phyloP scores from a whole-genome alignment of 2,113 vertebrate genomes.

The Sus scrofa region T2T-Sscrofa CM000829.6:22051501-22052000 shows the following conservation, averaged over 20 bases:
- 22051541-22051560: background rate
- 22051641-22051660: background rate
- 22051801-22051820: too few species aligned
- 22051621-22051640: background rate
- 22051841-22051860: background rate
- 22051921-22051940: background rate
- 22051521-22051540: background rate
- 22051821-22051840: background rate
- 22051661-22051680: too few species aligned
- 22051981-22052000: too few species aligned
- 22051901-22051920: background rate
- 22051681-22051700: background rate
- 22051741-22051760: background rate
- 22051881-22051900: background rate
- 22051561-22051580: background rate
- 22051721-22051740: background rate
- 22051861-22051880: background rate
- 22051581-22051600: background rate
- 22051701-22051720: background rate
- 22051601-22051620: background rate
- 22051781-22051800: background rate
- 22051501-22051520: too few species aligned
- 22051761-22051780: background rate
- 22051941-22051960: too few species aligned
- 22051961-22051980: too few species aligned